Evolutionary conservation across 1,140 invertebrate genomes (phyloP).

Genomic region (Lepidurus couesii): DNA sequence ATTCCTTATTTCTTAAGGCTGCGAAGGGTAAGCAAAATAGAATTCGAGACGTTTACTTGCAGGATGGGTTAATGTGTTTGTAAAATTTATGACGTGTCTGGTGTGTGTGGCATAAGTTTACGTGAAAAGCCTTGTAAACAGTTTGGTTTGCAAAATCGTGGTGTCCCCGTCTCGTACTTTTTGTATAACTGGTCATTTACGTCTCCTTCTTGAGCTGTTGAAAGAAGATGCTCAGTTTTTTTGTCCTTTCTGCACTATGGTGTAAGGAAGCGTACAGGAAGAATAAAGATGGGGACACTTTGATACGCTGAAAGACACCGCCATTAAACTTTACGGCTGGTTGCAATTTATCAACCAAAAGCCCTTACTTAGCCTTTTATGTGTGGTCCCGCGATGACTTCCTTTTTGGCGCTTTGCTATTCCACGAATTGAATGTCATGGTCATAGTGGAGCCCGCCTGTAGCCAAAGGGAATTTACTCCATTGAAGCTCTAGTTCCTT

Average conservation of each 20-base stretch:
- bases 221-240: not conserved
- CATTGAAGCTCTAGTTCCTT: slow-evolving; percentile 11
- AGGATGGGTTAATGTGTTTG: not conserved
- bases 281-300: not conserved
- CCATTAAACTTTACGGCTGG: slow-evolving; percentile 8
- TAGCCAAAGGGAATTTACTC: not conserved
- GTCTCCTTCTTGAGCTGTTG: not conserved
- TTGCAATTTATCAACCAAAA: not conserved
- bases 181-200: not conserved
- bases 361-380: not conserved
- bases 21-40: not conserved
- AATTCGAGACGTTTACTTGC: not conserved
- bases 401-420: not conserved
- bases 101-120: not conserved
- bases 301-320: slow-evolving; percentile 9
- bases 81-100: not conserved
- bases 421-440: not conserved
- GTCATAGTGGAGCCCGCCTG: not conserved
- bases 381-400: not conserved
- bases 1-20: not conserved
- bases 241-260: not conserved
- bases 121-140: not conserved
- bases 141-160: not conserved
- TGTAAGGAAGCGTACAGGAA: not conserved
- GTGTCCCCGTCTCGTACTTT: not conserved